Conservation (phyloP, 2,888 invertebrate species). For the Liopterus haemorrhoidalis region DNA sequence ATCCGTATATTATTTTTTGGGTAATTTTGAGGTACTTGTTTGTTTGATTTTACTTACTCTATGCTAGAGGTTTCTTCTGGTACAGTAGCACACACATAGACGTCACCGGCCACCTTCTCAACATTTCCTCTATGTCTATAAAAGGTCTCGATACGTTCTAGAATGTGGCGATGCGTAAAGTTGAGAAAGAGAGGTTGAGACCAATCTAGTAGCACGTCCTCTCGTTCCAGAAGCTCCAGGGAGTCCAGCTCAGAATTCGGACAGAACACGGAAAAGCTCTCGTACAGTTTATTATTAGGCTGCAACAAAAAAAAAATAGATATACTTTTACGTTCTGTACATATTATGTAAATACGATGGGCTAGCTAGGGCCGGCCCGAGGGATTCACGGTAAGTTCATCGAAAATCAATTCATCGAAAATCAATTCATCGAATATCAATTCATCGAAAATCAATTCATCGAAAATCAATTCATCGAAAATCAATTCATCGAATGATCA, state of each 20-base stretch:
- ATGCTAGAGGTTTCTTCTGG: slow-evolving; percentile 37
- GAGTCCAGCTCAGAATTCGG: slow-evolving; percentile 69
- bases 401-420: too few relatives aligned
- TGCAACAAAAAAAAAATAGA: slow-evolving; percentile 44
- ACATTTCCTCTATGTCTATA: slow-evolving; percentile 56
- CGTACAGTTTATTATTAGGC: slow-evolving; percentile 75
- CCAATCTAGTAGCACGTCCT: slow-evolving; percentile 75
- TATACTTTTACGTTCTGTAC: too few relatives aligned
- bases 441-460: too few relatives aligned
- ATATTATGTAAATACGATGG: too few relatives aligned
- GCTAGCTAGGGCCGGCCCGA: too few relatives aligned
- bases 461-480: too few relatives aligned
- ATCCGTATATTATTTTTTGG: too few relatives aligned
- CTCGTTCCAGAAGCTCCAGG: slow-evolving; percentile 65
- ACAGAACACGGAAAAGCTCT: slow-evolving; percentile 81
- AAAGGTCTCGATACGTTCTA: slow-evolving; percentile 69
- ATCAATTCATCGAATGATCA: too few relatives aligned
- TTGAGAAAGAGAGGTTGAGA: slow-evolving; percentile 76
- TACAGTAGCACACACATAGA: slow-evolving; percentile 67
- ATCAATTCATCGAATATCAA: too few relatives aligned
- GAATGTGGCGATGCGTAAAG: slow-evolving; percentile 76
- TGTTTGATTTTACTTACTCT: slow-evolving; percentile 14
- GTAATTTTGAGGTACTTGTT: too few relatives aligned
- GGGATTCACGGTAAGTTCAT: too few relatives aligned
- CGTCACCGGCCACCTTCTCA: slow-evolving; percentile 75